Percentiles rank a stretch among this genome's conserved stretches.
Conservation (phyloP, 2,113 vertebrate genomes). For the Apistogramma diplotaenia region DNA sequence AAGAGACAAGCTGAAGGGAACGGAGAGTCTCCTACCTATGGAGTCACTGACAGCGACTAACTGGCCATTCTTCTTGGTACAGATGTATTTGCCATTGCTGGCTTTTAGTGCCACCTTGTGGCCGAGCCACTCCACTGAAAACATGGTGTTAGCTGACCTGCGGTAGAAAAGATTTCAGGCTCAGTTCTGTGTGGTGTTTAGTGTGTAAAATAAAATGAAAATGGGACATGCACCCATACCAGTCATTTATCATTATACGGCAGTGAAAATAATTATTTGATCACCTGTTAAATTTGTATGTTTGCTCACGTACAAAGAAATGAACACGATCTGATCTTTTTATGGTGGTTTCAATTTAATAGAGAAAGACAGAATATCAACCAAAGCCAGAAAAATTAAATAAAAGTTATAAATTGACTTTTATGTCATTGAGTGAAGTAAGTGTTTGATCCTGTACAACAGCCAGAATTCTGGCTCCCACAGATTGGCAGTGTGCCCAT, state of each 20-base stretch:
- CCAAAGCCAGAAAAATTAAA: too few relatives aligned
- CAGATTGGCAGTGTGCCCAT: too few relatives aligned
- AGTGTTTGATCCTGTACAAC: too few relatives aligned
- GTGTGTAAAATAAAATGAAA: background rate
- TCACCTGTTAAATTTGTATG: too few relatives aligned
- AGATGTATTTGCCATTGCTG: slow-evolving; percentile 91
- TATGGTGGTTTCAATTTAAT: too few relatives aligned
- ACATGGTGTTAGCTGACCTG: slow-evolving; percentile 89
- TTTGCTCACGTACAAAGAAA: too few relatives aligned
- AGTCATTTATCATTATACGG: background rate
- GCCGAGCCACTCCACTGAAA: slow-evolving; percentile 91
- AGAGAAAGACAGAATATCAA: too few relatives aligned
- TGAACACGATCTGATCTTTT: too few relatives aligned
- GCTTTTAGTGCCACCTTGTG: slow-evolving; percentile 88
- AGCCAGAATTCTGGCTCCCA: too few relatives aligned
- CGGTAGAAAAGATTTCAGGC: background rate
- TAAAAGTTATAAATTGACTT: too few relatives aligned
- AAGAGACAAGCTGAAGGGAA: background rate
- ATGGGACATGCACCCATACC: background rate
- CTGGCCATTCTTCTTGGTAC: slow-evolving; percentile 95
- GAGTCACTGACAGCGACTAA: slow-evolving; percentile 86
- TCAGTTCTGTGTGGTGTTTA: background rate
- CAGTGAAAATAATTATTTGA: too few relatives aligned
- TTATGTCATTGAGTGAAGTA: too few relatives aligned
- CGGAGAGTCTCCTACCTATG: slow-evolving; percentile 75